phyloP scores from a whole-genome alignment of 2,888 invertebrate species.

The Pachydiplax longipennis region DNA sequence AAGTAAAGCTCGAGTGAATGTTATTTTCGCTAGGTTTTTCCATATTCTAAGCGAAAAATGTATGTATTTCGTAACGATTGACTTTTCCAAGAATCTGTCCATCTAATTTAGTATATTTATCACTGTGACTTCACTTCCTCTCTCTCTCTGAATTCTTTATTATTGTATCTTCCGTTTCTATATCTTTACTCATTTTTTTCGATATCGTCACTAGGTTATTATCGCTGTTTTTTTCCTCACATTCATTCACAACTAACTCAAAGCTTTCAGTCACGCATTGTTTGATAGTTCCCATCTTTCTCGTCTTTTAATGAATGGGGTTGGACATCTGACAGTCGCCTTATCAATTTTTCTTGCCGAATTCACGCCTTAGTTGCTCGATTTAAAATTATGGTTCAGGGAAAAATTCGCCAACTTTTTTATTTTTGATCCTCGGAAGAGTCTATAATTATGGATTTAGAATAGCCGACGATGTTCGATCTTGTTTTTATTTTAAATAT shows the following conservation, averaged over 20 bases:
- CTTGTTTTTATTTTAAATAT: too few relatives aligned
- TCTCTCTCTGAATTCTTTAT: neutral
- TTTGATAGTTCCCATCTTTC: neutral
- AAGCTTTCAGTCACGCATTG: neutral
- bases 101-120: neutral
- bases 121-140: neutral
- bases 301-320: neutral
- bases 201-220: neutral
- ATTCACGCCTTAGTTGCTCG: neutral
- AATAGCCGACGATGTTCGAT: too few relatives aligned
- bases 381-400: neutral
- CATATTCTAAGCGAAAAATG: too few relatives aligned
- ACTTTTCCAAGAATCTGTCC: neutral
- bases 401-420: neutral
- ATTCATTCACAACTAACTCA: neutral
- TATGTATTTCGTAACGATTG: neutral
- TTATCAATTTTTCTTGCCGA: neutral
- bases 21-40: too few relatives aligned
- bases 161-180: neutral
- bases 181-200: neutral
- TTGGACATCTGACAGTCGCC: neutral
- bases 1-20: too few relatives aligned
- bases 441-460: too few relatives aligned
- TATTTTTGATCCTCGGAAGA: neutral
- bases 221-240: neutral